Conservation (phyloP, 1,140 invertebrate species). For the Lanistes nyassanus region DNA sequence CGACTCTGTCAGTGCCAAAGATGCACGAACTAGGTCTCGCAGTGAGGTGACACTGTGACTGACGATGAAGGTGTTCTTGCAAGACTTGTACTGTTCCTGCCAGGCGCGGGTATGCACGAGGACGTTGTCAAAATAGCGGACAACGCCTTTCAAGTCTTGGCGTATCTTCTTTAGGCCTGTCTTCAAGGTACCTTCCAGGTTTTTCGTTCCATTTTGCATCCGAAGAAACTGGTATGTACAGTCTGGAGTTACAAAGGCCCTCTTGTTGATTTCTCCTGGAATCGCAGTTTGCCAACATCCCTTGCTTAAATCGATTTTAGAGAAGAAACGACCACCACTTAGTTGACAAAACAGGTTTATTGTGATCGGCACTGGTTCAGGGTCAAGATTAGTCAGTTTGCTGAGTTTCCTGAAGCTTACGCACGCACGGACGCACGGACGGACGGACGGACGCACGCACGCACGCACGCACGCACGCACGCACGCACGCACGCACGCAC, state of each 20-base stretch:
- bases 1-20: not conserved
- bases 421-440: conserved; percentile 46
- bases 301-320: conserved; percentile 25
- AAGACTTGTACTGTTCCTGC: not conserved
- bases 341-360: conserved; percentile 35
- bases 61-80: not conserved
- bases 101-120: conserved; percentile 1
- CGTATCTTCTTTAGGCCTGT: not conserved
- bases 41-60: not conserved
- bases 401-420: conserved; percentile 65
- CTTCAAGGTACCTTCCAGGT: not conserved
- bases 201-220: not conserved
- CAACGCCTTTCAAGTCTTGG: not conserved
- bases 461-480: conserved; percentile 16
- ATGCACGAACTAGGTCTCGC: conserved; percentile 1
- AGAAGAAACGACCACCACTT: conserved; percentile 1
- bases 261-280: conserved; percentile 25
- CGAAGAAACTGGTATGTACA: conserved; percentile 43
- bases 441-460: conserved; percentile 7
- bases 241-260: conserved; percentile 35
- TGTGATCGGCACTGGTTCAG: conserved; percentile 35
- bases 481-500: not conserved
- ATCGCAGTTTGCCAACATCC: conserved; percentile 33
- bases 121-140: conserved; percentile 11
- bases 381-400: conserved; percentile 28